A percentile compares a stretch with the other conserved stretches of the same genome.
These are phyloP conservation scores for Calephelis virginiensis DNA, from an alignment of 1,140 invertebrate species.

Conservation along the genomic window DNA sequence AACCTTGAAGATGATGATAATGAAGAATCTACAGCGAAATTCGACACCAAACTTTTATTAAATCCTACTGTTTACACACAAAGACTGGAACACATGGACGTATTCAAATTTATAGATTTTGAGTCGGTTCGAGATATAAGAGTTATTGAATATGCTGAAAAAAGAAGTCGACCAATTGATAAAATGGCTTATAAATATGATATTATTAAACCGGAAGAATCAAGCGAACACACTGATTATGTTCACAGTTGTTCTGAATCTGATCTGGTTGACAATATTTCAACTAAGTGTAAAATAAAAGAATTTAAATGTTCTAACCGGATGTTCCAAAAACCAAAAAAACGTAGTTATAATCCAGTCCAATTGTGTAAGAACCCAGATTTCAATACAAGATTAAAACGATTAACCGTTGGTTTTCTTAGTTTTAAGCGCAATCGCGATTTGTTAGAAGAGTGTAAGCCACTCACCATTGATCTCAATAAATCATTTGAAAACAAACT, in stretches of 20 bases:
- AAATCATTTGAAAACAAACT: slow-evolving; percentile 63
- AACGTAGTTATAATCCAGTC: slow-evolving; percentile 54
- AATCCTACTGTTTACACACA: slow-evolving; percentile 51
- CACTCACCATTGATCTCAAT: slow-evolving; percentile 58
- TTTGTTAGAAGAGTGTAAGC: slow-evolving; percentile 53
- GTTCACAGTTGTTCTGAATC: not conserved
- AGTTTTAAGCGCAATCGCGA: slow-evolving; percentile 47
- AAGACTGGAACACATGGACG: slow-evolving; percentile 57
- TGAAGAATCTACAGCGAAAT: slow-evolving; percentile 29
- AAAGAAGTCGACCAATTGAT: slow-evolving; percentile 49
- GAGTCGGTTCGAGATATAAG: slow-evolving; percentile 34
- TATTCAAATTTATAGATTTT: slow-evolving; percentile 42
- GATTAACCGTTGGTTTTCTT: slow-evolving; percentile 53
- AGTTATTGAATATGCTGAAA: slow-evolving; percentile 40
- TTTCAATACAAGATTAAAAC: slow-evolving; percentile 65
- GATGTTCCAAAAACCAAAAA: slow-evolving; percentile 60
- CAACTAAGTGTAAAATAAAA: slow-evolving; percentile 13
- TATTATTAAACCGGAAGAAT: slow-evolving; percentile 7
- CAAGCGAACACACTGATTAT: not conserved
- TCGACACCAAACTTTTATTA: slow-evolving; percentile 62
- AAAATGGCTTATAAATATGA: slow-evolving; percentile 31
- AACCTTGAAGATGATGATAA: slow-evolving; percentile 17
- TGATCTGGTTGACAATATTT: not conserved
- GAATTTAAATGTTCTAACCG: slow-evolving; percentile 45
- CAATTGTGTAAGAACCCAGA: slow-evolving; percentile 69